Conservation (phyloP, 2,113 vertebrate species). For the Tetrao urogallus region DNA sequence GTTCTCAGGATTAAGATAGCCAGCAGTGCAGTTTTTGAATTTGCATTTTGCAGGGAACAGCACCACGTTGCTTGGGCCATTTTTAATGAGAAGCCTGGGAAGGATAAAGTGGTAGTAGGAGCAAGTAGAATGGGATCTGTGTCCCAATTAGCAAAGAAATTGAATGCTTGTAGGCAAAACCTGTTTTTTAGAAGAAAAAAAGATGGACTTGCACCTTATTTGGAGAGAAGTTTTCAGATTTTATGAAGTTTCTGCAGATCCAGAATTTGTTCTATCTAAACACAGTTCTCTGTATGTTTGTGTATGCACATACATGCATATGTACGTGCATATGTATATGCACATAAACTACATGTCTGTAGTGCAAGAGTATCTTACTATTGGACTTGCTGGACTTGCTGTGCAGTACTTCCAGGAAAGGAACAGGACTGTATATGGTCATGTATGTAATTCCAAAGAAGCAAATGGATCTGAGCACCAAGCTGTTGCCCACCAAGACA, state of each 20-base stretch:
- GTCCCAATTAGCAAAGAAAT: neutral
- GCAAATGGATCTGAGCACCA: neutral
- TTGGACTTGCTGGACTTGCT: neutral
- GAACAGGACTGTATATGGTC: neutral
- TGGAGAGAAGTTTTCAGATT: neutral
- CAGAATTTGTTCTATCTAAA: neutral
- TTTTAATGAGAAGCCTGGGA: neutral
- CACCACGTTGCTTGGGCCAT: neutral
- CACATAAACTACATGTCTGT: neutral
- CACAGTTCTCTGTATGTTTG: neutral
- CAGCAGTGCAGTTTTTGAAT: neutral
- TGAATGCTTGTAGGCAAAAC: neutral
- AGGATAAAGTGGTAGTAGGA: neutral
- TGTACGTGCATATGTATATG: neutral
- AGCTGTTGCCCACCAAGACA: neutral
- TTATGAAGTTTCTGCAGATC: neutral
- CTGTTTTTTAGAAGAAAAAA: rapidly evolving
- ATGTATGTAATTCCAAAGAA: neutral
- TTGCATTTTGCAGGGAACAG: neutral
- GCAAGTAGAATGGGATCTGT: neutral
- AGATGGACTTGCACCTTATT: neutral
- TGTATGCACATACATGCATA: rapidly evolving
- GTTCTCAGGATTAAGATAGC: neutral
- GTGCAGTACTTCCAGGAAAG: neutral
- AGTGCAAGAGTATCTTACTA: neutral